Evolutionary conservation across 2,888 invertebrate genomes (phyloP).

Genomic region (Lycia hirtaria): DNA sequence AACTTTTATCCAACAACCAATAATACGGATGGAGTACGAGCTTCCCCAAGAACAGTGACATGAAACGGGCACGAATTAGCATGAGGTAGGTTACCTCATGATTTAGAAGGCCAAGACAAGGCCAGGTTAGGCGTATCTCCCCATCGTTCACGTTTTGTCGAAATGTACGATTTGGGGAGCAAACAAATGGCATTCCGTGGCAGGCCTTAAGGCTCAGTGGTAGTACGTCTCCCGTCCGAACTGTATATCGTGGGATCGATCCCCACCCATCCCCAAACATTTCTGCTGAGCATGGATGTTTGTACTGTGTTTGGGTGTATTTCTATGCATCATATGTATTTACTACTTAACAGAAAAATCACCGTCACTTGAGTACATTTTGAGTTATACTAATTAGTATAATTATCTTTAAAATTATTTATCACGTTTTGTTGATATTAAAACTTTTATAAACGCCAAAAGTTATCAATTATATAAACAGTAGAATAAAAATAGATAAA

Average conservation of each 20-base stretch:
- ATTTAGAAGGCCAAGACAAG: constrained; percentile 45
- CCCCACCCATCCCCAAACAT: too few species aligned
- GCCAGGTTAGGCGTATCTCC: constrained; percentile 33
- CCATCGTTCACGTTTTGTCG: constrained; percentile 29
- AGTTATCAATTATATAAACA: neutral
- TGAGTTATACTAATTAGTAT: too few species aligned
- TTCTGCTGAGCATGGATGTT: too few species aligned
- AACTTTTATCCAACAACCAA: constrained; percentile 2
- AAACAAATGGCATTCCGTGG: constrained; percentile 12
- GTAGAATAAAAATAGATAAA: neutral
- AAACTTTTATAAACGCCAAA: neutral
- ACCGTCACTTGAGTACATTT: too few species aligned
- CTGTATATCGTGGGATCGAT: too few species aligned
- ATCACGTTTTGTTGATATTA: neutral
- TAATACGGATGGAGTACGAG: constrained; percentile 23
- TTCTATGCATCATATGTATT: too few species aligned
- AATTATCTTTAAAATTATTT: neutral
- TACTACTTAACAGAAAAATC: too few species aligned
- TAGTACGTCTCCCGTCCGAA: too few species aligned
- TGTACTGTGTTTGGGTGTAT: too few species aligned
- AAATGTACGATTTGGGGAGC: constrained; percentile 6
- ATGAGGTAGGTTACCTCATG: constrained; percentile 45
- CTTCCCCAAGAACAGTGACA: constrained; percentile 20
- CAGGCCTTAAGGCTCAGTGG: too few species aligned
- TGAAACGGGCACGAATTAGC: constrained; percentile 37